phyloP scores from a whole-genome alignment of 1,140 invertebrate species.

The Anastrepha ludens region DNA sequence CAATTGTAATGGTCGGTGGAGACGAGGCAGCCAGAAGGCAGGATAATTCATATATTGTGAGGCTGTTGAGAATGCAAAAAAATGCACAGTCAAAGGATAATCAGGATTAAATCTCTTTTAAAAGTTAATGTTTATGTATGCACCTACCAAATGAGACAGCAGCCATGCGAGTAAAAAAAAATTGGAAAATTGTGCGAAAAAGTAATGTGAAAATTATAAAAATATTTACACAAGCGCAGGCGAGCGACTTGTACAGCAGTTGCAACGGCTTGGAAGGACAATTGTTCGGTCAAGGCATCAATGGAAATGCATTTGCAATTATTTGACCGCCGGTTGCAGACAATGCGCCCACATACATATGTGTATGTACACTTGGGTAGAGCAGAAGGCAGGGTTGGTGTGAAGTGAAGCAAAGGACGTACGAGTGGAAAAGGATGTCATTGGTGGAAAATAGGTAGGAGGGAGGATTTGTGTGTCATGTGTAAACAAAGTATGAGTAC shows the following conservation, averaged over 20 bases:
- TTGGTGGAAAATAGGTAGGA: background rate
- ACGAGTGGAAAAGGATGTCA: constrained; percentile 22
- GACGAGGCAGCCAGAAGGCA: background rate
- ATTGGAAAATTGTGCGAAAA: constrained; percentile 45
- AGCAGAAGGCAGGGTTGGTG: background rate
- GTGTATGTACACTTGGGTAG: background rate
- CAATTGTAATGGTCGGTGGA: background rate
- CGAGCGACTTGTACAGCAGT: constrained; percentile 4
- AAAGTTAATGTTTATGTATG: constrained; percentile 60
- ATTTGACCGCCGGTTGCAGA: constrained; percentile 5
- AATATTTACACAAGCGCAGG: constrained; percentile 58
- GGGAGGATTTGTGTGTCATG: constrained; percentile 18
- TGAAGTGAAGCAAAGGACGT: background rate
- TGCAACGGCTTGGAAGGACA: background rate
- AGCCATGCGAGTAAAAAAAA: background rate
- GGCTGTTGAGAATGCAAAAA: background rate
- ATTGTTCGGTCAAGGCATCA: background rate
- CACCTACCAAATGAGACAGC: constrained; percentile 55
- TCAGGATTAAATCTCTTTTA: constrained; percentile 61
- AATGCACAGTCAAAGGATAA: constrained; percentile 58
- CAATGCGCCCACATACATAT: background rate
- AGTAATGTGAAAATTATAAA: constrained; percentile 53
- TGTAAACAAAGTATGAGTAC: constrained; percentile 37
- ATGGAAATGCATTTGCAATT: constrained; percentile 10
- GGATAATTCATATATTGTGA: background rate